phyloP scores from a whole-genome alignment of 2,113 vertebrate genomes.

The Rhinichthys klamathensis region DNA sequence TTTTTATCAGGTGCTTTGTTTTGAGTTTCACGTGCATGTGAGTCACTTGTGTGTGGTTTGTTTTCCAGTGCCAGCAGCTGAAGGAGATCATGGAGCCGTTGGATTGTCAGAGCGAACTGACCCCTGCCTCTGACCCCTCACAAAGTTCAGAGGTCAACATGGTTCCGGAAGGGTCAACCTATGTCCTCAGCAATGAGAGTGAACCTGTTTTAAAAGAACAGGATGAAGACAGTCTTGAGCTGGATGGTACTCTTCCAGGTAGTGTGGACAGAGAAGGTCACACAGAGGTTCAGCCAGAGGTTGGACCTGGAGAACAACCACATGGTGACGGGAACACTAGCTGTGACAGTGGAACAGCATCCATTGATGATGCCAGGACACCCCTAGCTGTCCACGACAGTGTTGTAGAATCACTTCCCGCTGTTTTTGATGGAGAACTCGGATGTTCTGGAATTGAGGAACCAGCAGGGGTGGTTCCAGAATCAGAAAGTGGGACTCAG shows the following conservation, averaged over 20 bases:
- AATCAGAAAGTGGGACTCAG: conserved; percentile 5
- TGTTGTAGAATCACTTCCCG: conserved; percentile 43
- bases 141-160: conserved; percentile 40
- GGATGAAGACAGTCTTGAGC: conserved; percentile 38
- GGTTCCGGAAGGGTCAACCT: conserved; percentile 47
- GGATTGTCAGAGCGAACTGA: conserved; percentile 52
- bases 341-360: conserved; percentile 55
- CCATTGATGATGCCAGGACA: conserved; percentile 45
- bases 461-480: conserved; percentile 19
- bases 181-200: conserved; percentile 39
- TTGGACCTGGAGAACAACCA: conserved; percentile 34
- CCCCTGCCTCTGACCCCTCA: conserved; percentile 51
- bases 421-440: conserved; percentile 45
- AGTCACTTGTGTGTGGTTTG: neutral
- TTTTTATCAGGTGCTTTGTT: neutral
- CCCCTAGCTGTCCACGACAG: conserved; percentile 55
- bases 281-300: conserved; percentile 40
- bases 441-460: conserved; percentile 47
- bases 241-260: conserved; percentile 50
- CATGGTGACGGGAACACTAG: conserved; percentile 49
- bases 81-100: conserved; percentile 63
- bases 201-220: conserved; percentile 41
- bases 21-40: neutral
- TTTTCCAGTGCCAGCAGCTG: conserved; percentile 60
- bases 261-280: conserved; percentile 16